These are phyloP conservation scores for Gallinago media DNA, from an alignment of 2,113 vertebrate species.

Conservation along the genomic window DNA sequence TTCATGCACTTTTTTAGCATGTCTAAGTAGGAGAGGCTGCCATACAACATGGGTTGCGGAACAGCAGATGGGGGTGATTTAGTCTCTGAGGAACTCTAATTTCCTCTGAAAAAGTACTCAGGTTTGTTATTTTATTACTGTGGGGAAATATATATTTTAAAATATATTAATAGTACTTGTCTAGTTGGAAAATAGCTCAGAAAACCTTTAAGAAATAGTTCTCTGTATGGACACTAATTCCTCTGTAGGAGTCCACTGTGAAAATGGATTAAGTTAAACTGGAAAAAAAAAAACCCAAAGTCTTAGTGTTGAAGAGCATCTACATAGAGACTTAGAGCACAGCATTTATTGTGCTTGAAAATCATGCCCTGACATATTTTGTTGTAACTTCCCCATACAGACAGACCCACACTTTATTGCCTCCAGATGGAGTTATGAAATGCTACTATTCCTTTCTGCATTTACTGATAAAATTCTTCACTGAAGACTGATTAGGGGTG, in stretches of 20 bases:
- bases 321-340: conserved; percentile 3
- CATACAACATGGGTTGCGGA: conserved; percentile 67
- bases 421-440: conserved; percentile 10
- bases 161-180: conserved; percentile 48
- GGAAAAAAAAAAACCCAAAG: neutral
- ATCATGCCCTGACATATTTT: conserved; percentile 29
- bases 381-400: neutral
- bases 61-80: conserved; percentile 73
- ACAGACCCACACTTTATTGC: neutral
- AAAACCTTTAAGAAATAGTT: conserved; percentile 27
- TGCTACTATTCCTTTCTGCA: conserved; percentile 25
- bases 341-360: conserved; percentile 50
- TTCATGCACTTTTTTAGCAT: conserved; percentile 73
- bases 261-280: conserved; percentile 62
- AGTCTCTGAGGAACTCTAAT: conserved; percentile 69
- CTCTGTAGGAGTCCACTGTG: conserved; percentile 57
- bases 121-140: conserved; percentile 65
- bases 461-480: conserved; percentile 51
- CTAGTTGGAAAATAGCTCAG: conserved; percentile 27
- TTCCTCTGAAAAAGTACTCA: conserved; percentile 63
- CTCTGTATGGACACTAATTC: conserved; percentile 45
- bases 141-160: conserved; percentile 52
- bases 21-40: conserved; percentile 74
- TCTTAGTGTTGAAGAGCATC: conserved; percentile 37
- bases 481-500: conserved; percentile 42